Evolutionary conservation across 2,113 vertebrate species (phyloP).

Genomic region (Nerophis ophidion): DNA sequence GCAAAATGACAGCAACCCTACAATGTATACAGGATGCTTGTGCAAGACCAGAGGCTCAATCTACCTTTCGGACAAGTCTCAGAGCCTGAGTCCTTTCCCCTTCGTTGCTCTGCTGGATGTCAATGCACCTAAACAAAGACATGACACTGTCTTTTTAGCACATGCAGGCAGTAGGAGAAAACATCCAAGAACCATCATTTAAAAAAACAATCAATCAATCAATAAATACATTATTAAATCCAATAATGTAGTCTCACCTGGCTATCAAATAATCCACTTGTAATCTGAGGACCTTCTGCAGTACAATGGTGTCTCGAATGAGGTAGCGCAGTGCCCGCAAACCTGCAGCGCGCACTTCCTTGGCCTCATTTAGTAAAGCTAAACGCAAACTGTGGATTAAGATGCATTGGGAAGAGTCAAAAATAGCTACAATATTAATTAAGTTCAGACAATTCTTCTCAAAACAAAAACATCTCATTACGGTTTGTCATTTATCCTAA

Average conservation of each 20-base stretch:
- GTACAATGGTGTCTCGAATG: slow-evolving; percentile 85
- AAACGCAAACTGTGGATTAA: slow-evolving; percentile 78
- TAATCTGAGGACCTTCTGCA: slow-evolving; percentile 92
- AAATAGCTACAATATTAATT: background rate
- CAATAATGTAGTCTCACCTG: slow-evolving; percentile 72
- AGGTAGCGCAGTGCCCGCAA: slow-evolving; percentile 93
- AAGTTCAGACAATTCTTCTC: too few relatives aligned
- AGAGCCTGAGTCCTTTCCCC: slow-evolving; percentile 97
- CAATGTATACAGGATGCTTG: background rate
- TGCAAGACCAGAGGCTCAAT: background rate
- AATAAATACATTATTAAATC: background rate
- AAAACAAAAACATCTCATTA: too few relatives aligned
- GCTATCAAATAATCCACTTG: slow-evolving; percentile 98
- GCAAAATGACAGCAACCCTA: background rate
- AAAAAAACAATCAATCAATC: background rate
- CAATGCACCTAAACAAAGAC: slow-evolving; percentile 84
- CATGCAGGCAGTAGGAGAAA: background rate
- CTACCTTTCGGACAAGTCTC: slow-evolving; percentile 95
- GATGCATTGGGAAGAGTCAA: background rate
- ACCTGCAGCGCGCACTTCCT: slow-evolving; percentile 95
- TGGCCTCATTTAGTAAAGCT: slow-evolving; percentile 95
- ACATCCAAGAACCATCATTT: background rate
- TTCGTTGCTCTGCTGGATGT: slow-evolving; percentile 99
- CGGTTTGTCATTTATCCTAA: background rate
- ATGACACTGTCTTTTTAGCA: slow-evolving; percentile 5